Conservation (phyloP, 2,113 vertebrate genomes). For the Trematocara marginatum region DNA sequence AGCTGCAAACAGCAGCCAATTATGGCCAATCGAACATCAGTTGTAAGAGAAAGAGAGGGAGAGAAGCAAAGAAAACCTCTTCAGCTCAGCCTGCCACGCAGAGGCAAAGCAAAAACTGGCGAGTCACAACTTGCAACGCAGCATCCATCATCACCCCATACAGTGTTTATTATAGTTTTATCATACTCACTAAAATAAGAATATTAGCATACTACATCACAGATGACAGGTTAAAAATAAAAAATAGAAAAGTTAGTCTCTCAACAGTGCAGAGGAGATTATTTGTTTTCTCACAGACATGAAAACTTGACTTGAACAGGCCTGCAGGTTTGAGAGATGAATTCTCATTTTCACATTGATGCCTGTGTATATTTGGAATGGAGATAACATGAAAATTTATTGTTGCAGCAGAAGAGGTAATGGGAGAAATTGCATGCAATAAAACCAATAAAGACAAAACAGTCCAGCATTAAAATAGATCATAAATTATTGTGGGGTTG, state of each 20-base stretch:
- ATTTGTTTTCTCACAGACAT: neutral
- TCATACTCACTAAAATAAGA: slow-evolving; percentile 42
- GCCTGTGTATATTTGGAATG: neutral
- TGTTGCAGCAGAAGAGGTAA: neutral
- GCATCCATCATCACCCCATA: slow-evolving; percentile 38
- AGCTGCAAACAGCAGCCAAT: slow-evolving; percentile 49
- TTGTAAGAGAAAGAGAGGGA: neutral
- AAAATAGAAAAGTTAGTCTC: neutral
- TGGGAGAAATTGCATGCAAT: neutral
- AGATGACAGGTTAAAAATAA: slow-evolving; percentile 32
- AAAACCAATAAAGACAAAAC: slow-evolving; percentile 32
- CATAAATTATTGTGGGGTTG: slow-evolving; percentile 2
- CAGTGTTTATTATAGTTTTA: slow-evolving; percentile 36
- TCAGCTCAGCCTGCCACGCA: slow-evolving; percentile 9
- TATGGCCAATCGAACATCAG: slow-evolving; percentile 34
- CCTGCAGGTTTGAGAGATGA: slow-evolving; percentile 8
- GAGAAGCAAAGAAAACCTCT: slow-evolving; percentile 15
- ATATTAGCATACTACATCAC: slow-evolving; percentile 57
- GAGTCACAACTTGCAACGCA: neutral
- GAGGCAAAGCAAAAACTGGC: neutral
- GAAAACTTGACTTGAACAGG: neutral
- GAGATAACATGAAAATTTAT: slow-evolving; percentile 6
- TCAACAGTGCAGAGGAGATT: neutral
- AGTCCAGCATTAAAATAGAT: neutral
- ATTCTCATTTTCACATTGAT: slow-evolving; percentile 1